Base-by-base conservation (phyloP, 1,140 invertebrate genomes). In the Danaus plexippus region DNA sequence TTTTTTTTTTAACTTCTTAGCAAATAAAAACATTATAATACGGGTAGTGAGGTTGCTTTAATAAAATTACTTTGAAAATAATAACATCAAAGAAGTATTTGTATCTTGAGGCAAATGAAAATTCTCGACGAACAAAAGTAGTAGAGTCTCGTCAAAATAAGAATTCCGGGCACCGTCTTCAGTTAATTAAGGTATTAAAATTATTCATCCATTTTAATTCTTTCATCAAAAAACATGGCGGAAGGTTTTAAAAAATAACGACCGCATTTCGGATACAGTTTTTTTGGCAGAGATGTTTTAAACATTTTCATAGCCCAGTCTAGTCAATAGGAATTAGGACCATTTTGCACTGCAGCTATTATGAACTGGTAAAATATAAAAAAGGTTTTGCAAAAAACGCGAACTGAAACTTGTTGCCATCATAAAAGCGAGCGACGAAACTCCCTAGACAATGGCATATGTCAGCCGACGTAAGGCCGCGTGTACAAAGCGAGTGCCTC, bases 391-490 rank as follows among this genome's bases (percentile, higher is more conserved):
- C 73, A 65, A 59, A 64, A 68, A 68, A 71, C 64, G 64, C 63
- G 67, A 68, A 67, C 69, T 72, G 75, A 75, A 74, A 80, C 79
- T 85, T 82, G 81, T 85, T 85, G 81, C 79, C 63, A 69, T 75
- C 71, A 77, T 80, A 76, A 77, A 80, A 75, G 71, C 66, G 71
- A 59, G 63, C 71, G 65, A 60, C 62, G 68, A 76, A 77, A 73
- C 72, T 71, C 64, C 58, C 63, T 63, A 80, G 73, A 84, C 79
- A 82, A 84, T 80, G 61, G 77, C 73, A 76, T 65, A 75, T 79
- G 77, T 79, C 77, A 78, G 75, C 48, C 66, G 61, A 72, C 63
- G 68, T 77, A 78, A 79, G 71, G 74, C 71, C 60, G 68, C 66
- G 67, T 73, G 63, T 68, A 82, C 75, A 85, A 82, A 85, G 75